These are phyloP conservation scores for Aplocera efformata DNA, from an alignment of 2,888 invertebrate species.

Conservation along the genomic window DNA sequence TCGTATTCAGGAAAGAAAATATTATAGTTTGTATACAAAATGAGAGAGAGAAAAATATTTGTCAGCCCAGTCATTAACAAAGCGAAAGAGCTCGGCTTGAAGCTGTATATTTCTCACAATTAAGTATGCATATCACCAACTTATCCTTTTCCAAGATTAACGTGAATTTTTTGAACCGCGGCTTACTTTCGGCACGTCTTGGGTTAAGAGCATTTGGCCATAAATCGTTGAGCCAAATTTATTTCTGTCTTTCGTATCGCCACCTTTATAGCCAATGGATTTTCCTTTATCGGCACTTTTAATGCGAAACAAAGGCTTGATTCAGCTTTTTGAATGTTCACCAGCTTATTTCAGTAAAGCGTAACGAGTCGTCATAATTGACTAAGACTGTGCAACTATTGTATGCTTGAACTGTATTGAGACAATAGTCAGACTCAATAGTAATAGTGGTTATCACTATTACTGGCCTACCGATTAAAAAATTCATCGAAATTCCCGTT, in stretches of 20 bases:
- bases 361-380: too few species aligned
- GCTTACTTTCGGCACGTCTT: conserved; percentile 44
- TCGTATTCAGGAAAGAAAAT: too few species aligned
- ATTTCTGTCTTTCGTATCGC: conserved; percentile 61
- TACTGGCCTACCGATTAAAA: too few species aligned
- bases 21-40: too few species aligned
- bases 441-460: too few species aligned
- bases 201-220: conserved; percentile 75
- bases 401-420: too few species aligned
- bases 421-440: too few species aligned
- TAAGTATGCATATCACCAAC: conserved; percentile 14
- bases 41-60: too few species aligned
- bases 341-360: conserved; percentile 54
- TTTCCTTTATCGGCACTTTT: conserved; percentile 36
- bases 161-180: conserved; percentile 48
- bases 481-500: too few species aligned
- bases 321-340: conserved; percentile 32
- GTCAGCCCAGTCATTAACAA: too few species aligned
- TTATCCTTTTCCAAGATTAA: conserved; percentile 30
- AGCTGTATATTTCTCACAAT: conserved; percentile 4
- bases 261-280: conserved; percentile 54
- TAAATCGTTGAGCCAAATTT: conserved; percentile 73
- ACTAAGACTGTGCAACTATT: too few species aligned
- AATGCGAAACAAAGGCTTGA: conserved; percentile 37
- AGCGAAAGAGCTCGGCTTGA: too few species aligned